Evolutionary conservation across 2,888 invertebrate species (phyloP).

Genomic region (Caenorhabditis sulstoni): DNA sequence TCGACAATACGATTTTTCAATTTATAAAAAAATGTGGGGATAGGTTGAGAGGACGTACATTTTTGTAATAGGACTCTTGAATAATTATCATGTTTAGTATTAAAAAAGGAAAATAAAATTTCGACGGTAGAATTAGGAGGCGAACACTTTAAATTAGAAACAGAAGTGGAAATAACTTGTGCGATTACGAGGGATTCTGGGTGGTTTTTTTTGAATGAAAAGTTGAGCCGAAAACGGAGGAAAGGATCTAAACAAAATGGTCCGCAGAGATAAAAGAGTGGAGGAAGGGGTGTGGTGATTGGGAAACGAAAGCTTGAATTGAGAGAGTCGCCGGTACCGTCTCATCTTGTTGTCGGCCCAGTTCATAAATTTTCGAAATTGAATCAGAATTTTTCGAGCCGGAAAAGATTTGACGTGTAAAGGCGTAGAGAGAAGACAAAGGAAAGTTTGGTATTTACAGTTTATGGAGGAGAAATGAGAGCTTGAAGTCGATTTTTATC

Average conservation of each 20-base stretch:
- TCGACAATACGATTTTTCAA: constrained; percentile 38
- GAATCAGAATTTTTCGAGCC: constrained; percentile 19
- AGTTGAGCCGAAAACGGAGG: constrained; percentile 34
- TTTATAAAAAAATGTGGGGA: constrained; percentile 18
- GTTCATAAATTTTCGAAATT: constrained; percentile 7
- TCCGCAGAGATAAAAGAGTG: constrained; percentile 47
- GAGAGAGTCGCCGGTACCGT: constrained; percentile 23
- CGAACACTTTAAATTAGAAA: background rate
- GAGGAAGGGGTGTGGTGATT: constrained; percentile 4
- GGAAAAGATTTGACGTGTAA: constrained; percentile 3
- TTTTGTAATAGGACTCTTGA: constrained; percentile 5
- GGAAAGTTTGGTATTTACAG: constrained; percentile 32
- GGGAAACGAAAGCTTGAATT: constrained; percentile 57
- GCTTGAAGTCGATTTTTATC: constrained; percentile 6
- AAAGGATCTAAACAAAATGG: constrained; percentile 31
- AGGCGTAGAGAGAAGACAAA: constrained; percentile 14
- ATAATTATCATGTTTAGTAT: constrained; percentile 10
- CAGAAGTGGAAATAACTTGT: background rate
- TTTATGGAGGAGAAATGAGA: background rate
- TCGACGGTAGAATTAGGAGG: background rate
- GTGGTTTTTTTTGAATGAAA: constrained; percentile 29
- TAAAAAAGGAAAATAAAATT: constrained; percentile 7
- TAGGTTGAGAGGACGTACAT: constrained; percentile 3
- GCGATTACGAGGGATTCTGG: background rate
- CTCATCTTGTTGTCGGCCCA: constrained; percentile 20